Evolutionary conservation across 2,888 invertebrate species (phyloP).

Genomic region (Disparrhopalites patrizii): DNA sequence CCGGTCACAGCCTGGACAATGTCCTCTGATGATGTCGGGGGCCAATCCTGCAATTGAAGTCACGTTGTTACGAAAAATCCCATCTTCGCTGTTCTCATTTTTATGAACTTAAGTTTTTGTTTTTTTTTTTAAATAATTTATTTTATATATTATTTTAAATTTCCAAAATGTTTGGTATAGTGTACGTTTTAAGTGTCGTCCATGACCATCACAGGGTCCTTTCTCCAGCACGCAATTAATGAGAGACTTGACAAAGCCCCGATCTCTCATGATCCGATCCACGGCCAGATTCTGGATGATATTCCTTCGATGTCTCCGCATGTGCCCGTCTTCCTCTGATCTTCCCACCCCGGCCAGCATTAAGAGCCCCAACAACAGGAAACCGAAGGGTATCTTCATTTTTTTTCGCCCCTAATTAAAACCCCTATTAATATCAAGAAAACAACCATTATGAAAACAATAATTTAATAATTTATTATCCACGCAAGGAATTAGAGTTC

Average conservation of each 20-base stretch:
- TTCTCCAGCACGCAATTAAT: slow-evolving; percentile 48
- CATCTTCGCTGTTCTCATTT: not conserved
- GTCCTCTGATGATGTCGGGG: slow-evolving; percentile 67
- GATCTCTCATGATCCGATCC: slow-evolving; percentile 44
- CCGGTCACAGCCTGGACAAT: slow-evolving; percentile 59
- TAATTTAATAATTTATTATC: no score
- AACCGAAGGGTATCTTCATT: no score
- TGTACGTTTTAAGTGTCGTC: slow-evolving; percentile 39
- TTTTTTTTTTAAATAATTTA: not conserved
- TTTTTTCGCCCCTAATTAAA: no score
- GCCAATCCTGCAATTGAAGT: slow-evolving; percentile 62
- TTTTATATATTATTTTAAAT: not conserved
- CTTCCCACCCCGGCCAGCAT: no score
- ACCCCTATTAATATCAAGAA: no score
- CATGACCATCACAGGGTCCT: slow-evolving; percentile 47
- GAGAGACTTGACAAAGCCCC: slow-evolving; percentile 42
- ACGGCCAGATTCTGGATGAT: slow-evolving; percentile 43
- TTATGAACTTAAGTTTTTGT: no score
- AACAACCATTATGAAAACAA: no score
- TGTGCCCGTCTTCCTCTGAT: no score
- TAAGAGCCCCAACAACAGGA: no score
- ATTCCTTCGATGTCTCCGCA: no score
- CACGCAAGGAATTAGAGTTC: no score
- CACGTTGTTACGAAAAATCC: not conserved
- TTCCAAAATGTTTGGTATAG: not conserved